Evolutionary conservation across 2,797 vertebrate genomes (phyloP).

Genomic region (Acomys russatus): DNA sequence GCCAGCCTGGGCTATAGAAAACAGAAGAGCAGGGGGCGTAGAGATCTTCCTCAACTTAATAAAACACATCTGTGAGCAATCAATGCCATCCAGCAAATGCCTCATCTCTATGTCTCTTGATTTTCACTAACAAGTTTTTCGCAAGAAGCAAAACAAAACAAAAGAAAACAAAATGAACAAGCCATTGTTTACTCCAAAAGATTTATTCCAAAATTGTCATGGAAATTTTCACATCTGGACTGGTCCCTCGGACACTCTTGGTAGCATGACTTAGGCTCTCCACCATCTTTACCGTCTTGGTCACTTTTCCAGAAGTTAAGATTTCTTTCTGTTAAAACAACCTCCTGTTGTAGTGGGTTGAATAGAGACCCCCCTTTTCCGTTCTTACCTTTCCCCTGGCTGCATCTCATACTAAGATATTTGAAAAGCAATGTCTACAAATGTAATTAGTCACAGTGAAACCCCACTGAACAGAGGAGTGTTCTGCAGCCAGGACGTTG

Average conservation of each 20-base stretch:
- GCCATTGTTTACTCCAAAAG: background rate
- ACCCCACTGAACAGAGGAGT: background rate
- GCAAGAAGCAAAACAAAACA: no score
- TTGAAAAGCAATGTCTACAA: background rate
- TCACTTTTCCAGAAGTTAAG: background rate
- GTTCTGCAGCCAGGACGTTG: background rate
- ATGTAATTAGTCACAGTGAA: background rate
- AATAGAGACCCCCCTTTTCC: background rate
- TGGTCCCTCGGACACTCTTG: background rate
- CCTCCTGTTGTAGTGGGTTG: background rate
- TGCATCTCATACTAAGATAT: slow-evolving; percentile 4
- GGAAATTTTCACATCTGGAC: background rate
- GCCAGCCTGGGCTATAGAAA: background rate
- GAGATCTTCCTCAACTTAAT: background rate
- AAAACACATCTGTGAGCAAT: background rate
- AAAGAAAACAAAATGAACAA: no score
- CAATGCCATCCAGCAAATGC: background rate
- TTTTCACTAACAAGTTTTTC: background rate
- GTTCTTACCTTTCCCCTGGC: background rate
- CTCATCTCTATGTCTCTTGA: background rate
- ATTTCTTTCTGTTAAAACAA: background rate
- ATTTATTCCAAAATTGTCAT: background rate
- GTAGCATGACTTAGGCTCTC: background rate
- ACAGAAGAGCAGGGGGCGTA: background rate
- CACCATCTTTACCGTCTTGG: background rate